Evolutionary conservation across 2,888 invertebrate genomes (phyloP).

Genomic region (Cataglyphis livida): DNA sequence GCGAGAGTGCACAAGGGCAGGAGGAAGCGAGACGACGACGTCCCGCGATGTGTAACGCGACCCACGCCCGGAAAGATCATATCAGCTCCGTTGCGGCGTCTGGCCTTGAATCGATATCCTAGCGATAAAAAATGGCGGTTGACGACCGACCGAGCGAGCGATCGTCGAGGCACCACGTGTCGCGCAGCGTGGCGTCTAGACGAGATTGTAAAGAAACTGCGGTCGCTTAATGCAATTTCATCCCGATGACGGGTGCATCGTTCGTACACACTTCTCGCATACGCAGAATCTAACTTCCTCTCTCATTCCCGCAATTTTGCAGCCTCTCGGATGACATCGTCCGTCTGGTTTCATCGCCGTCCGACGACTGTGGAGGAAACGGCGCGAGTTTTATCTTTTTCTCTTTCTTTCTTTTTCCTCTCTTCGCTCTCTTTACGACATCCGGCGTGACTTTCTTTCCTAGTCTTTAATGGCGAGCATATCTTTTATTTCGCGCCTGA

Average conservation of each 20-base stretch:
- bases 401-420: constrained; percentile 32
- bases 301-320: constrained; percentile 17
- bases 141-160: constrained; percentile 42
- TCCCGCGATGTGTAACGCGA: constrained; percentile 22
- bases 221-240: constrained; percentile 66
- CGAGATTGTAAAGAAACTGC: constrained; percentile 79
- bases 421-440: constrained; percentile 47
- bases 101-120: constrained; percentile 62
- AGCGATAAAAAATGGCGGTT: constrained; percentile 39
- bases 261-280: constrained; percentile 57
- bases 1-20: neutral
- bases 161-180: constrained; percentile 66
- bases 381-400: neutral
- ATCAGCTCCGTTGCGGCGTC: constrained; percentile 34
- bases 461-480: constrained; percentile 25
- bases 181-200: constrained; percentile 74
- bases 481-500: constrained; percentile 37
- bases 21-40: constrained; percentile 11
- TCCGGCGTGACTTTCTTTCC: constrained; percentile 51
- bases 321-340: constrained; percentile 67
- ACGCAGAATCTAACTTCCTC: constrained; percentile 39
- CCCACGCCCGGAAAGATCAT: constrained; percentile 49
- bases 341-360: constrained; percentile 69
- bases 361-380: constrained; percentile 57
- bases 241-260: constrained; percentile 45